These are phyloP conservation scores for Meganola albula DNA, from an alignment of 2,888 invertebrate species.

Conservation along the genomic window DNA sequence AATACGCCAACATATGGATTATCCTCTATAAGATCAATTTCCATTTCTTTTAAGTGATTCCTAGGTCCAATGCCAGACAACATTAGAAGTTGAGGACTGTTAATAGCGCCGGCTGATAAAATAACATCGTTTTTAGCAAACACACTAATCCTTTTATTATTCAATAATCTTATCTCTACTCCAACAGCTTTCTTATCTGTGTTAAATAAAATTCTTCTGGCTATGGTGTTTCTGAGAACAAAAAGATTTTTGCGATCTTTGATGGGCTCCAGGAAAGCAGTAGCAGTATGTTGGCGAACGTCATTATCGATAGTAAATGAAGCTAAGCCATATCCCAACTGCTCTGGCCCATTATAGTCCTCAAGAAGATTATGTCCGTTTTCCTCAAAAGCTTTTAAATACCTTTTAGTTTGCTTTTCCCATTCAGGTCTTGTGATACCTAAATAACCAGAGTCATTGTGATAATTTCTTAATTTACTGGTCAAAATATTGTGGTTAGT, in stretches of 20 bases:
- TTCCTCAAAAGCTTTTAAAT: slow-evolving; percentile 32
- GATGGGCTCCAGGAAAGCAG: slow-evolving; percentile 31
- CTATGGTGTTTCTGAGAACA: slow-evolving; percentile 34
- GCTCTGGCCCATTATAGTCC: slow-evolving; percentile 33
- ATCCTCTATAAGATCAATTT: slow-evolving; percentile 30
- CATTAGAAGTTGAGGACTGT: slow-evolving; percentile 44
- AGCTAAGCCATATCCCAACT: slow-evolving; percentile 31
- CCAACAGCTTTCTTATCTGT: slow-evolving; percentile 29
- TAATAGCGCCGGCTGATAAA: slow-evolving; percentile 40
- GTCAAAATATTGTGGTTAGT: slow-evolving; percentile 16
- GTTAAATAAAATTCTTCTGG: slow-evolving; percentile 32
- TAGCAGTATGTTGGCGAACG: slow-evolving; percentile 34
- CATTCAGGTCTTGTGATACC: slow-evolving; percentile 35
- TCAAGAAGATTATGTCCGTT: slow-evolving; percentile 31
- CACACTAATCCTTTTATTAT: slow-evolving; percentile 14
- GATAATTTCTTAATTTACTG: slow-evolving; percentile 40
- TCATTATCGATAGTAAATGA: slow-evolving; percentile 26
- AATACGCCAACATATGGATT: slow-evolving; percentile 36
- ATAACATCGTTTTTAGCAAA: slow-evolving; percentile 37
- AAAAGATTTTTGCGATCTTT: slow-evolving; percentile 31
- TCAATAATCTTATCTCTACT: slow-evolving; percentile 27
- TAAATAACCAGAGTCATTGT: slow-evolving; percentile 27
- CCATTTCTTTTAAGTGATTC: slow-evolving; percentile 29
- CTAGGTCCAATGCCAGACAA: slow-evolving; percentile 43
- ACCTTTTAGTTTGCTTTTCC: slow-evolving; percentile 38